phyloP scores from a whole-genome alignment of 2,797 vertebrate species.

The Leontocebus nigricollis region DNA sequence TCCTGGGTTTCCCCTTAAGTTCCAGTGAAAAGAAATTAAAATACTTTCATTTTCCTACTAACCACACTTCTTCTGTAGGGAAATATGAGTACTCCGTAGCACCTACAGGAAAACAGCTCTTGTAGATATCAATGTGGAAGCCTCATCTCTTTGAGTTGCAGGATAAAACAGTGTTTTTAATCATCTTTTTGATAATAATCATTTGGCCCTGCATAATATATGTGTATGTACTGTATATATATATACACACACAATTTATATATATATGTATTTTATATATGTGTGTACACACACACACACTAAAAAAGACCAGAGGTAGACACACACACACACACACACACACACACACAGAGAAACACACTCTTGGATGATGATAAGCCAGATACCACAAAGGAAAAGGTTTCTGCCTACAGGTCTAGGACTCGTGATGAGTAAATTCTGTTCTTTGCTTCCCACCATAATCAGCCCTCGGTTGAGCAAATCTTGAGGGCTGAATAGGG shows the following conservation, averaged over 20 bases:
- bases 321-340: background rate
- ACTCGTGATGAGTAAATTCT: conserved; percentile 42
- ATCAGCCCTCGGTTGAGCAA: conserved; percentile 31
- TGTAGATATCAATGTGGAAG: background rate
- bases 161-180: background rate
- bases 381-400: conserved; percentile 29
- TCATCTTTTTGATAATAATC: background rate
- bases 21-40: background rate
- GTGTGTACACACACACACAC: rapidly evolving
- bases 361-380: background rate
- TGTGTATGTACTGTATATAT: background rate
- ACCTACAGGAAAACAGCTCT: background rate
- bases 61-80: background rate
- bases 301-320: background rate
- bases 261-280: background rate
- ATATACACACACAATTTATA: background rate
- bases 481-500: conserved; percentile 44
- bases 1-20: background rate
- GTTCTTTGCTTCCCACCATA: conserved; percentile 39
- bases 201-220: background rate
- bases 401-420: conserved; percentile 49
- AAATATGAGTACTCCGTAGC: background rate
- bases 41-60: background rate
- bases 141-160: background rate
- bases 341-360: background rate